Conservation (phyloP, 2,797 vertebrate genomes). For the Peromyscus attwateri region DNA sequence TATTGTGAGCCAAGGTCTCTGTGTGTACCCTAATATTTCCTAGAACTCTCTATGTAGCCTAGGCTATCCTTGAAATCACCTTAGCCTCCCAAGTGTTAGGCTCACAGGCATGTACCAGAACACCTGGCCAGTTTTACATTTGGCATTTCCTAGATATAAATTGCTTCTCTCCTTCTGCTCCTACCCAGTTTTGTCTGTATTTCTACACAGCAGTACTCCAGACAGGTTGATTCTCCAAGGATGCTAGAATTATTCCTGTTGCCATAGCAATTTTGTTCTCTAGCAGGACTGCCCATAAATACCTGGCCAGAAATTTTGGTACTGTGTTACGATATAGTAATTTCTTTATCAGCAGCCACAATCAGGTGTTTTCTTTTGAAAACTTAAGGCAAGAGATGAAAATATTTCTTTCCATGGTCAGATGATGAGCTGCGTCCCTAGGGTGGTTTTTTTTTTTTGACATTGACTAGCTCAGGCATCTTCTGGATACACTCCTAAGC, state of each 20-base stretch:
- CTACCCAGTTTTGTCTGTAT: conserved; percentile 16
- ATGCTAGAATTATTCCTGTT: conserved; percentile 18
- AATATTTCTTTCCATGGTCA: not conserved
- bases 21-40: not conserved
- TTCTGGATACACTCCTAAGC: conserved; percentile 37
- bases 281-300: not conserved
- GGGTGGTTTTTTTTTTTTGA: not conserved
- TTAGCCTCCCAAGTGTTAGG: no score
- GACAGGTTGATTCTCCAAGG: not conserved
- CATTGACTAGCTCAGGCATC: not conserved
- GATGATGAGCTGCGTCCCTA: not conserved
- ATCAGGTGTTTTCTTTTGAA: conserved; percentile 49
- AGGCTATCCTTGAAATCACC: not conserved
- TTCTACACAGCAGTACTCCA: conserved; percentile 25
- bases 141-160: not conserved
- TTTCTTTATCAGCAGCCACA: conserved; percentile 4
- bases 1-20: not conserved
- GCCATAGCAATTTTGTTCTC: conserved; percentile 45
- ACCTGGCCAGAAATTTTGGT: conserved; percentile 31
- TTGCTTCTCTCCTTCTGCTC: not conserved
- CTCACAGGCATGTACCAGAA: not conserved
- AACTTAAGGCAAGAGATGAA: conserved; percentile 15
- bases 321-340: not conserved
- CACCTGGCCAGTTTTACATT: conserved; percentile 21
- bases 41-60: not conserved